These are phyloP conservation scores for Pipa parva DNA, from an alignment of 2,113 vertebrate species.

Conservation along the genomic window DNA sequence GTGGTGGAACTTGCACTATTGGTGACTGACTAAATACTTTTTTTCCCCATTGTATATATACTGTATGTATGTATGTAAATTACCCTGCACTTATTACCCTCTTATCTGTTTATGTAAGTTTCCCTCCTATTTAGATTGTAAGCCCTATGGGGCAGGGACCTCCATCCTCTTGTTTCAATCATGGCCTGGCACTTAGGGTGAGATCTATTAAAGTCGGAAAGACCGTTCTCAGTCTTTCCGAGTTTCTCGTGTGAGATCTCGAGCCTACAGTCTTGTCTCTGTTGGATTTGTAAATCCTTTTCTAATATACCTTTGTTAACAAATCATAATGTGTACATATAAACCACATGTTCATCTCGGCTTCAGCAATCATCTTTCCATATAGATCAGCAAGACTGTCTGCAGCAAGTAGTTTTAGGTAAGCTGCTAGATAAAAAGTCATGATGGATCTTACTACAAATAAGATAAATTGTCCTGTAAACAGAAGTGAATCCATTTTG, in stretches of 20 bases:
- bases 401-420: slow-evolving; percentile 5
- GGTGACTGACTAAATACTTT: too few species aligned
- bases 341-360: slow-evolving; percentile 4
- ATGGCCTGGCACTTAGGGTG: neutral
- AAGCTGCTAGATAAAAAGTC: neutral
- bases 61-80: too few species aligned
- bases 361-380: slow-evolving; percentile 20
- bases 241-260: slow-evolving; percentile 9
- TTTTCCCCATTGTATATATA: too few species aligned
- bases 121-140: too few species aligned
- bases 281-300: slow-evolving; percentile 15
- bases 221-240: slow-evolving; percentile 11
- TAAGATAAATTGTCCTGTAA: neutral
- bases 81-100: too few species aligned
- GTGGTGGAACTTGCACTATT: too few species aligned
- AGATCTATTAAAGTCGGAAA: slow-evolving; percentile 14
- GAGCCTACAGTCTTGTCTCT: slow-evolving; percentile 23
- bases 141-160: too few species aligned
- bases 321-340: slow-evolving; percentile 6
- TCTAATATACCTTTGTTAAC: slow-evolving; percentile 23
- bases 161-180: too few species aligned
- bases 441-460: neutral
- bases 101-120: too few species aligned
- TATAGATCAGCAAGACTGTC: slow-evolving; percentile 9
- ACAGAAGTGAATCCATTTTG: too few species aligned